Base-by-base conservation (phyloP, 37 sponge, comb jelly and placozoan genomes). In the Cliona cf. orientalis region DNA sequence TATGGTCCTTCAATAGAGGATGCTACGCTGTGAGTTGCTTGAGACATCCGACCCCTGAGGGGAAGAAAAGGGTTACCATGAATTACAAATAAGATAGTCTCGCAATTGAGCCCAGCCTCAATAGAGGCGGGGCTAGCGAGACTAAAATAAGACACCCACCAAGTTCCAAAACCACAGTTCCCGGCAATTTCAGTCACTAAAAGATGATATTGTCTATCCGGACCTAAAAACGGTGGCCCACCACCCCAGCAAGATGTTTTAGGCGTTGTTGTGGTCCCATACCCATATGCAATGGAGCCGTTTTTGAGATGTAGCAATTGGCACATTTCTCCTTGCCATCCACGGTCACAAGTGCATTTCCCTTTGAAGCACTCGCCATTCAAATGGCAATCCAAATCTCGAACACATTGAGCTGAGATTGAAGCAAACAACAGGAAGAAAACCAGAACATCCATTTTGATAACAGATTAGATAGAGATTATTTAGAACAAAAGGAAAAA, bases 21-120 rank as follows among this genome's bases (percentile, higher is more conserved):
- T 49, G 53, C 53, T 49, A 49, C 14, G 53, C 53, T 14, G 53
- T 49, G 53, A 49, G 53, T 49, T 14, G 53, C 53, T 49, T 49
- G 53, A 49, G 53, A 49, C 53, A 49, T 49, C 53, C 53, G 53
- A 49, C 53, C 53, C 53, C 53, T 49, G 53, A 49, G 53, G n/a
- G n/a, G n/a, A 49, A 49, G 14, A 49, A 49, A 49, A 19, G 53
- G 53, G 53, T 14, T 49, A 49, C 53, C 53, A 49, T 49, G 53
- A 49, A 49, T 14, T 49, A 49, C 53, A 49, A 49, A 49, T 49
- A n/a, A n/a, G n/a, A n/a, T n/a, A n/a, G n/a, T n/a, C n/a, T n/a
- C n/a, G n/a, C n/a, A n/a, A n/a, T n/a, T n/a, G n/a, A n/a, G n/a
- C n/a, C n/a, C n/a, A n/a, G n/a, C n/a, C n/a, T n/a, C n/a, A n/a